A percentile compares a stretch with the other conserved stretches of the same genome.
Evolutionary conservation across 2,888 invertebrate species (phyloP).

Genomic region (Mesorhabditis sp.): DNA sequence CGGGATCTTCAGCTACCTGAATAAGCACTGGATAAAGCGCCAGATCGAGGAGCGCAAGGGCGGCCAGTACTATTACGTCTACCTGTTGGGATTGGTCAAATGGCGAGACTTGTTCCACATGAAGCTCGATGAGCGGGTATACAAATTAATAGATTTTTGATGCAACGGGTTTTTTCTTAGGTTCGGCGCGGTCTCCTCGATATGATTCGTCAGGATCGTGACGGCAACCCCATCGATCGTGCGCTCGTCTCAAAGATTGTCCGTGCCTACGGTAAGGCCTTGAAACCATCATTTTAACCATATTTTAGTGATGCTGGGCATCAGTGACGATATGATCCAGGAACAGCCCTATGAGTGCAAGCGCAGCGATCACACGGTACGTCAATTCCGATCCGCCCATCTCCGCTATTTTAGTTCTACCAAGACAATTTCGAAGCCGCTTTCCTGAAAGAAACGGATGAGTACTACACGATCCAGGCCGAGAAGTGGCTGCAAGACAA

Average conservation of each 20-base stretch:
- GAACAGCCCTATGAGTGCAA: no score
- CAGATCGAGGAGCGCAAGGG: constrained; percentile 97
- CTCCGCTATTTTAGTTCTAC: constrained; percentile 56
- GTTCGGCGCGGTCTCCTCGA: constrained; percentile 87
- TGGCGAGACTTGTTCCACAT: constrained; percentile 95
- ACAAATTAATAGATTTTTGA: neutral
- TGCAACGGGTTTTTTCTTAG: neutral
- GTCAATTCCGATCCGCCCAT: neutral
- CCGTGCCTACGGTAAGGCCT: constrained; percentile 77
- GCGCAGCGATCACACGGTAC: no score
- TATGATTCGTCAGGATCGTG: constrained; percentile 88
- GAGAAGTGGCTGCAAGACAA: constrained; percentile 87
- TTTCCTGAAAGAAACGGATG: constrained; percentile 89
- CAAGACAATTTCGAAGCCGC: constrained; percentile 78
- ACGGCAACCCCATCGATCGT: constrained; percentile 94
- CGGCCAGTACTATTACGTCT: constrained; percentile 57
- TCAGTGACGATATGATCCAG: neutral
- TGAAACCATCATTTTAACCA: neutral
- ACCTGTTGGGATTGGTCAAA: constrained; percentile 75
- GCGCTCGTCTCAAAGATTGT: constrained; percentile 95
- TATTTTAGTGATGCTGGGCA: neutral
- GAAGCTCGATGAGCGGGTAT: constrained; percentile 81
- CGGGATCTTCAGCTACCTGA: constrained; percentile 93
- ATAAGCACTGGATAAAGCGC: constrained; percentile 95
- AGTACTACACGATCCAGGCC: constrained; percentile 90